Evolutionary conservation across 2,113 vertebrate genomes (phyloP).

Genomic region (Ginglymostoma cirratum): DNA sequence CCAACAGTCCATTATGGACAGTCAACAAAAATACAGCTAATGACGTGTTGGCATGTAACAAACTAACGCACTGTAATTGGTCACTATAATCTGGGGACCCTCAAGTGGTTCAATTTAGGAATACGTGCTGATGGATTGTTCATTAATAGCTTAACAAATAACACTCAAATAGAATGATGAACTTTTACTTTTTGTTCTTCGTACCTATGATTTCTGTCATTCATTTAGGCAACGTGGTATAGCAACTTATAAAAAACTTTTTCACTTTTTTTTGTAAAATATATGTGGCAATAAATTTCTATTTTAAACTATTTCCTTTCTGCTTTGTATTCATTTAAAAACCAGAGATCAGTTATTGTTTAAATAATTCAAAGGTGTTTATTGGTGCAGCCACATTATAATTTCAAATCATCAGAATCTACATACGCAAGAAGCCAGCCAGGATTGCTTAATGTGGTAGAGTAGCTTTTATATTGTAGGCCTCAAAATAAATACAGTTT

Average conservation of each 20-base stretch:
- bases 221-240: no score
- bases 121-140: neutral
- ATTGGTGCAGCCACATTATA: neutral
- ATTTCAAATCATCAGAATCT: neutral
- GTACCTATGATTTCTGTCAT: no score
- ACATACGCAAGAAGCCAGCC: neutral
- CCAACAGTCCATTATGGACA: no score
- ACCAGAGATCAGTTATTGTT: neutral
- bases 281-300: no score
- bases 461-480: neutral
- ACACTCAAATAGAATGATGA: neutral
- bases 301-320: neutral
- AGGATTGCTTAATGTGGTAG: neutral
- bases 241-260: no score
- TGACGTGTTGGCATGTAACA: neutral
- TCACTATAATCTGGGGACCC: neutral
- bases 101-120: neutral
- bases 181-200: no score
- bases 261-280: no score
- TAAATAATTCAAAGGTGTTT: neutral
- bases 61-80: neutral
- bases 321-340: neutral
- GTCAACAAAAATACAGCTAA: neutral
- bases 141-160: neutral
- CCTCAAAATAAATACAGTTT: neutral